Base-by-base conservation (phyloP, 2,113 vertebrate genomes). In the Pluvianellus socialis region DNA sequence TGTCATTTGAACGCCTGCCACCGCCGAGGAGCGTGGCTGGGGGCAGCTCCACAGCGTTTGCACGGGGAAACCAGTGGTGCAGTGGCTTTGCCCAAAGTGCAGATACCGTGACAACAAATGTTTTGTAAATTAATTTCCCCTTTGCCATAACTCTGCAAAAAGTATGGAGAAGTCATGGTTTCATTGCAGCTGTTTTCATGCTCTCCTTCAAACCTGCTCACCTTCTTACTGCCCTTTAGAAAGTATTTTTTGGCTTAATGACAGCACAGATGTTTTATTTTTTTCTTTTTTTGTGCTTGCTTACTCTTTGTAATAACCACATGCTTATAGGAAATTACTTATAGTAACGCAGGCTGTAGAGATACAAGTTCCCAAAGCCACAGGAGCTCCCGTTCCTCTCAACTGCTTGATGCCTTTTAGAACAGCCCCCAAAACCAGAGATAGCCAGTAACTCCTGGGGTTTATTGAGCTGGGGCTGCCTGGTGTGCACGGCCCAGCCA, bases 291-390 rank as follows among this genome's bases (percentile, higher is more conserved):
- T 45, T 32, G 8, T 47, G 4, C 16, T 88, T 70, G 44, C 58
- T 82, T 52, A 14, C n/a, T 63, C 61, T 67, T 80, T 28, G 23
- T 24, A 74, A 61, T 56, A 74, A 52, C 30, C 20, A 30, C 0
- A 0, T 11, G 20, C 38, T 52, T 40, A 23, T 0, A 49, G 61
- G 42, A 53, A 79, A 56, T 61, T 2, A 20, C 66, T 45, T 4
- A 1, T 0, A 72, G 80, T 56, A 63, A 17, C 22, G 24, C 1
- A 0, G 17, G 14, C 12, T 70, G 52, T 12, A 20, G 32, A 59
- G 35, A 12, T 18, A 10, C 3, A 56, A 7, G 12, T 50, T 66
- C 7, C 33, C 56, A 85, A 74, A 79, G 44, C 35, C 65, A 22
- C 19, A 8, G 52, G 50, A 93, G 65, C 66, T 77, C 44, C 56